These are phyloP conservation scores for Melangyna quadrimaculata DNA, from an alignment of 2,888 invertebrate genomes.

Conservation along the genomic window DNA sequence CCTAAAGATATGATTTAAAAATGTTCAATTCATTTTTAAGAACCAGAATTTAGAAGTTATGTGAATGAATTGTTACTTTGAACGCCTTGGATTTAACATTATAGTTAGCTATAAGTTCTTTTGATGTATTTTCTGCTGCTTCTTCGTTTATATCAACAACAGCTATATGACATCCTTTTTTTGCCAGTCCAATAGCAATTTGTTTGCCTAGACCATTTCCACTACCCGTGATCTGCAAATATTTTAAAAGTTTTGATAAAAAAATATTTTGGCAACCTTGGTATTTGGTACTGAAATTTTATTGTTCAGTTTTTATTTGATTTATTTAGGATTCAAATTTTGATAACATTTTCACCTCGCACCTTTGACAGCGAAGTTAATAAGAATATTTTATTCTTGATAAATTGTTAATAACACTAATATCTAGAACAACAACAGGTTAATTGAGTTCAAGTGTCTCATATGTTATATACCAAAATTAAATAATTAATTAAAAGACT, in stretches of 20 bases:
- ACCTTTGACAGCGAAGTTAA: no score
- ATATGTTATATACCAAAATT: no score
- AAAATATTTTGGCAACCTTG: no score
- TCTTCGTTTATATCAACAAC: slow-evolving; percentile 76
- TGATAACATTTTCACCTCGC: no score
- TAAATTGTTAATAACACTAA: no score
- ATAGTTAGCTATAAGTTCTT: slow-evolving; percentile 71
- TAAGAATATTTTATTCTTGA: no score
- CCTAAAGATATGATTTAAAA: slow-evolving; percentile 63
- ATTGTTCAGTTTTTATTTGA: no score
- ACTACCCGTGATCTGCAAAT: slow-evolving; percentile 79
- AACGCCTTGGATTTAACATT: slow-evolving; percentile 75
- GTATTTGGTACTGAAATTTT: no score
- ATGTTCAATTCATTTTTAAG: neutral
- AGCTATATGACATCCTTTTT: slow-evolving; percentile 77
- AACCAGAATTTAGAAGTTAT: neutral
- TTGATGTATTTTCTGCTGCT: slow-evolving; percentile 74
- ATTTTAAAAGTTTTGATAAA: neutral
- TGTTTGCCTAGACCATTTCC: slow-evolving; percentile 80
- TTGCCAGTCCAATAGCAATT: slow-evolving; percentile 77
- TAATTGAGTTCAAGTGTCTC: no score
- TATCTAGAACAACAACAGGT: no score
- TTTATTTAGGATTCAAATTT: no score
- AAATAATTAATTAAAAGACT: no score
- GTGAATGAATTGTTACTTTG: slow-evolving; percentile 72